Percentiles rank a stretch among this genome's conserved stretches.
Evolutionary conservation across 2,797 vertebrate genomes (phyloP).

Genomic region (Takifugu ocellatus): DNA sequence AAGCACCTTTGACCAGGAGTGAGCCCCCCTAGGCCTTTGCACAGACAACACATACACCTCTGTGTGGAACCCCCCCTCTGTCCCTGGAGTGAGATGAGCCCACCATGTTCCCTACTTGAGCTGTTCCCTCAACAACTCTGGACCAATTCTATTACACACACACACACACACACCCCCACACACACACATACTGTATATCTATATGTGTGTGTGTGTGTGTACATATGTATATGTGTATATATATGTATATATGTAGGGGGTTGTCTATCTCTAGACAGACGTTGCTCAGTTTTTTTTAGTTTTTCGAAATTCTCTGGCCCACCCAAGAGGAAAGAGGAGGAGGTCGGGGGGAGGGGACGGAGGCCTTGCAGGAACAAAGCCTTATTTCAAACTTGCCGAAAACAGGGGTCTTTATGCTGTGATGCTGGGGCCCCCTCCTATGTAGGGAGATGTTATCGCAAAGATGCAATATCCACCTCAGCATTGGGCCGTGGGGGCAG

Average conservation of each 20-base stretch:
- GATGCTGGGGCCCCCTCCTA: slow-evolving; percentile 70
- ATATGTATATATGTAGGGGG: slow-evolving; percentile 43
- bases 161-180: no score
- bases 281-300: slow-evolving; percentile 70
- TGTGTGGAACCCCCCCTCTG: slow-evolving; percentile 38
- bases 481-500: slow-evolving; percentile 57
- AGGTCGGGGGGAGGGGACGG: slow-evolving; percentile 46
- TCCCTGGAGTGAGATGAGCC: slow-evolving; percentile 68
- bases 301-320: slow-evolving; percentile 74
- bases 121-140: slow-evolving; percentile 51
- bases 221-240: neutral
- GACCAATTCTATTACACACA: slow-evolving; percentile 42
- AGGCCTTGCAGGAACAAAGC: slow-evolving; percentile 74
- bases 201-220: slow-evolving; percentile 25
- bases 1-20: slow-evolving; percentile 68
- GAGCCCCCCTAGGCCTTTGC: slow-evolving; percentile 57
- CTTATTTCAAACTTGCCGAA: slow-evolving; percentile 77
- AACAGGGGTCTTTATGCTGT: slow-evolving; percentile 78
- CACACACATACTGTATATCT: no score
- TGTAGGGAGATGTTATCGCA: slow-evolving; percentile 78
- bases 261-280: slow-evolving; percentile 65
- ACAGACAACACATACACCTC: slow-evolving; percentile 22
- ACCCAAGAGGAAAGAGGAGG: slow-evolving; percentile 75
- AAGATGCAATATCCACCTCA: slow-evolving; percentile 79
- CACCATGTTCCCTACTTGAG: slow-evolving; percentile 59